Evolutionary conservation across 2,113 vertebrate genomes (phyloP).

Genomic region (Sclerurus mexicanus): DNA sequence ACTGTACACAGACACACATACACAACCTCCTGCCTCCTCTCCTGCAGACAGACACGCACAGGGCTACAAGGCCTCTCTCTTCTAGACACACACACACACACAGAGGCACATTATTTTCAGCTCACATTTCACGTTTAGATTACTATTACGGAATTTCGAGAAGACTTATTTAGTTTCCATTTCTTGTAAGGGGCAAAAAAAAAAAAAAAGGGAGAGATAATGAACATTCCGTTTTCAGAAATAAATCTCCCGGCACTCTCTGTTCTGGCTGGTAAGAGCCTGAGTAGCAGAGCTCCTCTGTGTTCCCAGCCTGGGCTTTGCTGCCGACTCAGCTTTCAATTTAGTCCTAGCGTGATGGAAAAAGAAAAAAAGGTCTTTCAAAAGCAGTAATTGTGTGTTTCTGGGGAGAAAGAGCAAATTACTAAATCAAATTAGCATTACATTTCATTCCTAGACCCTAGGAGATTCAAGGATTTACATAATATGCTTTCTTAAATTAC

Average conservation of each 20-base stretch:
- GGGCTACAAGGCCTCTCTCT: neutral
- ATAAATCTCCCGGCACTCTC: neutral
- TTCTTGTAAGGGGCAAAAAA: neutral
- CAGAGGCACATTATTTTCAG: neutral
- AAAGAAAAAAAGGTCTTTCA: conserved; percentile 48
- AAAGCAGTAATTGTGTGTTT: conserved; percentile 47
- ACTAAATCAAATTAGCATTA: conserved; percentile 65
- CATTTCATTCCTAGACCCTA: conserved; percentile 55
- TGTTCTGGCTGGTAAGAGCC: neutral
- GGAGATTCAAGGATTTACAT: conserved; percentile 55
- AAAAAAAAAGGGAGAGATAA: neutral
- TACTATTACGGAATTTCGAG: neutral
- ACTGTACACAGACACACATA: neutral
- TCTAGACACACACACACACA: neutral
- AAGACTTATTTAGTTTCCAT: neutral
- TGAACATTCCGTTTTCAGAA: neutral
- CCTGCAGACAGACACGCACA: neutral
- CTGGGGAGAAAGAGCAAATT: conserved; percentile 58
- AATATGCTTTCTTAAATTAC: conserved; percentile 54
- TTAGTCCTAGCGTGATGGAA: neutral
- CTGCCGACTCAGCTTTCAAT: conserved; percentile 45
- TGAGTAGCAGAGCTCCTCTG: neutral
- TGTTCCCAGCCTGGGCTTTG: conserved; percentile 15
- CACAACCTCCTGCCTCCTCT: neutral
- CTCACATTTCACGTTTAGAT: neutral